Base-by-base conservation (phyloP, 2,113 vertebrate genomes). In the Enhydra lutris region DNA sequence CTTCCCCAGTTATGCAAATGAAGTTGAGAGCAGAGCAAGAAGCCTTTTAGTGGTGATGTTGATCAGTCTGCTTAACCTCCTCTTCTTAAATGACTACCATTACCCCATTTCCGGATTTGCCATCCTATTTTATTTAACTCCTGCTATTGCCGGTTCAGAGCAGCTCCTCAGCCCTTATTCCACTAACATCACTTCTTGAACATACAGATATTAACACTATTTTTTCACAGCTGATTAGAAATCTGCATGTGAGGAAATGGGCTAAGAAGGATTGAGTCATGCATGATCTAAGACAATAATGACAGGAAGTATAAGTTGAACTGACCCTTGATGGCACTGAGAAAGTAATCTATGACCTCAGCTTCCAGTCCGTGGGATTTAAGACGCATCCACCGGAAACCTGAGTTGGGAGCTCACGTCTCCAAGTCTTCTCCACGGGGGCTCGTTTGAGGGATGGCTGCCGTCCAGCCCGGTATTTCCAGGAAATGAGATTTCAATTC, bases 281-380 rank as follows among this genome's bases (percentile, higher is more conserved):
- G 47, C 31, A 67, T 87, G 93, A 92, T 42, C 86, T 78, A 80
- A 96, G 87, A 82, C 21, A 31, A 93, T 85, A 86, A 47, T 47
- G 79, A 81, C 85, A 85, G 95, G 97, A 96, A 92, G 76, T 67
- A 8, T 1, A 67, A 14, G 63, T 47, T 31, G 90, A 87, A 36
- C 83, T 45, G 94, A 84, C 63, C 73, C 50, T 67, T 59, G 86
- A 76, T 71, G 73, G 80, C 92, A 79, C 52, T 9, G 80, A 97
- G 88, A 95, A 85, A 93, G 92, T 29, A 74, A 91, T n/a, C 69
- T 81, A 94, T 94, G 97, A 91, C 84, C 94, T 97, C 95, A 94
- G 78, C 92, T 73, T 92, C 74, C 94, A 61, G 90, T 29, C 83
- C 0, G 0, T 2, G 52, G 55, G 83, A 18, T 34, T 61, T 78